Evolutionary conservation across 2,113 vertebrate genomes (phyloP).

Genomic region (Donacobius atricapilla): DNA sequence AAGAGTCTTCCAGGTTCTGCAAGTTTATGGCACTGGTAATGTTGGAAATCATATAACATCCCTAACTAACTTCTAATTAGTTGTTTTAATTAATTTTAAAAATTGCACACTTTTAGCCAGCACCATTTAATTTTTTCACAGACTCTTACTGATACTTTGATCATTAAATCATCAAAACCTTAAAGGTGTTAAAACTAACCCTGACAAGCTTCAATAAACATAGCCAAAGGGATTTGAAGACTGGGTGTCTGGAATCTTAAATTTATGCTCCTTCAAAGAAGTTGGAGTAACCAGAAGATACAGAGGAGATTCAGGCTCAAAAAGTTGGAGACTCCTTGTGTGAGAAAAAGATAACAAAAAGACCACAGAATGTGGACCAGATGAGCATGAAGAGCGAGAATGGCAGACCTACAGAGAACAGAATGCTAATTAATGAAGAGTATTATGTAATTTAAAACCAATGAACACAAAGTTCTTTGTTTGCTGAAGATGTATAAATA

Average conservation of each 20-base stretch:
- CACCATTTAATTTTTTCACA: not conserved
- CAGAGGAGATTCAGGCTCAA: not conserved
- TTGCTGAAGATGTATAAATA: not conserved
- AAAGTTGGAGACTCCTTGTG: not conserved
- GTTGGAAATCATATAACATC: not conserved
- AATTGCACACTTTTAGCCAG: not conserved
- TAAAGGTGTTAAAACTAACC: not conserved
- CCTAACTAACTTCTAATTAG: not conserved
- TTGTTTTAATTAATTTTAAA: not conserved
- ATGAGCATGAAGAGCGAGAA: not conserved
- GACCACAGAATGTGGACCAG: not conserved
- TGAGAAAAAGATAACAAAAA: not conserved
- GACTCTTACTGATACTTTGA: not conserved
- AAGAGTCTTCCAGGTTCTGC: not conserved
- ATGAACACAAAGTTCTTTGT: not conserved
- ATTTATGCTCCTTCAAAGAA: not conserved
- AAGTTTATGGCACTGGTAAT: not conserved
- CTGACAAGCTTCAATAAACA: not conserved
- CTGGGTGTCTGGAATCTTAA: not conserved
- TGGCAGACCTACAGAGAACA: not conserved
- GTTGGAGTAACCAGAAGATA: not conserved
- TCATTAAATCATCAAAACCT: not conserved
- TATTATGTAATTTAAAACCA: not conserved
- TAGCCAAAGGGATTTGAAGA: not conserved
- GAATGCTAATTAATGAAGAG: not conserved